Conservation (phyloP, 2,113 vertebrate species). For the Mormyrus lacerda region DNA sequence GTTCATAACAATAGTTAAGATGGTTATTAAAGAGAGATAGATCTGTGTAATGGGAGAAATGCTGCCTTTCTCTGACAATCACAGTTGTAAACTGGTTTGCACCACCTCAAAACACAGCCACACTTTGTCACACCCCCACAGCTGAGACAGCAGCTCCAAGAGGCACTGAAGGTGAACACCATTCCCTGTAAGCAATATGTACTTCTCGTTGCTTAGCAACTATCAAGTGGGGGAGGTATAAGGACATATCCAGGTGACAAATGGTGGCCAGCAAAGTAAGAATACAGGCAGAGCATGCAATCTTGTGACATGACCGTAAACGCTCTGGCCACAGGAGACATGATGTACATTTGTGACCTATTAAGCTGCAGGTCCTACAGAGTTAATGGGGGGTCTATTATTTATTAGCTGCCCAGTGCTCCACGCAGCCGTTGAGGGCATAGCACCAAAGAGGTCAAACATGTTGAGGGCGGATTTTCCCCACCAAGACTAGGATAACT, state of each 20-base stretch:
- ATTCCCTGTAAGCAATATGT: not conserved
- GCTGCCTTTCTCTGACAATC: not conserved
- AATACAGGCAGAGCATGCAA: not conserved
- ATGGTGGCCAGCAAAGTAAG: conserved; percentile 2
- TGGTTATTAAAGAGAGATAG: not conserved
- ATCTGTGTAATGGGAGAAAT: not conserved
- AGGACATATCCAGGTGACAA: too few relatives aligned
- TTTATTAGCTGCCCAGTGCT: not conserved
- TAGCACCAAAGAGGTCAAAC: not conserved
- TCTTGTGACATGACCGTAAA: not conserved
- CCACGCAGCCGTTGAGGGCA: not conserved
- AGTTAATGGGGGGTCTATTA: too few relatives aligned
- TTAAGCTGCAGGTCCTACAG: too few relatives aligned
- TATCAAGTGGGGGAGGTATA: not conserved
- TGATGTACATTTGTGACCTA: too few relatives aligned
- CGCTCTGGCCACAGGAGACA: not conserved
- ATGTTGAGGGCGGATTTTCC: not conserved
- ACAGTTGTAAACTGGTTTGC: not conserved
- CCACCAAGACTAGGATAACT: not conserved
- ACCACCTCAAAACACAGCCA: not conserved
- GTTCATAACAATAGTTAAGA: not conserved
- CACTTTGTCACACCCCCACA: conserved; percentile 1
- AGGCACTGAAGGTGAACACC: not conserved
- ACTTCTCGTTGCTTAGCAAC: conserved; percentile 14
- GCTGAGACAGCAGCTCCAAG: conserved; percentile 1